Evolutionary conservation across 2,113 vertebrate species (phyloP).

Genomic region (Pontoporia blainvillei): DNA sequence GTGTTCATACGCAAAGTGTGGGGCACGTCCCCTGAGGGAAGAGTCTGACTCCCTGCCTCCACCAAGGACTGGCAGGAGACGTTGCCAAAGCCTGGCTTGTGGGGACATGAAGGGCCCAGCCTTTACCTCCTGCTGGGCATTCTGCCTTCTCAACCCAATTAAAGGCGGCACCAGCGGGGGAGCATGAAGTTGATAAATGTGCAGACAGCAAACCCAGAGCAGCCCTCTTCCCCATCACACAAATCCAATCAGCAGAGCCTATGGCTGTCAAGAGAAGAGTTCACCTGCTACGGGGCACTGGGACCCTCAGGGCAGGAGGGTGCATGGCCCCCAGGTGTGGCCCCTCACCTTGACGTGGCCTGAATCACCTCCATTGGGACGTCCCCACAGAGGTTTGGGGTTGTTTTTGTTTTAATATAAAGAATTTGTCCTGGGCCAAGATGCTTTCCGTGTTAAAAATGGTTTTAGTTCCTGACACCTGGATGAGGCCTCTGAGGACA

Average conservation of each 20-base stretch:
- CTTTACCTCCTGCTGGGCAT: accelerated
- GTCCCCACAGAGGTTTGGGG: background rate
- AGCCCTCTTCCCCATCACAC: background rate
- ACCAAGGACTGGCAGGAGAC: background rate
- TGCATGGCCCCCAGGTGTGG: no score
- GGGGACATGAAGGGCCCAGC: background rate
- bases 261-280: background rate
- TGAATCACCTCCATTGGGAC: background rate
- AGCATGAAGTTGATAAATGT: background rate
- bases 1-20: no score
- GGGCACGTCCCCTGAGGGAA: background rate
- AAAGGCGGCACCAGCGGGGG: background rate
- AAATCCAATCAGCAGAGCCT: background rate
- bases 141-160: background rate
- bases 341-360: no score
- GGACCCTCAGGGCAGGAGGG: no score
- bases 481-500: background rate
- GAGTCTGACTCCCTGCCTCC: background rate
- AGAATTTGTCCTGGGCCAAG: background rate
- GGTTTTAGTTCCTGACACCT: background rate
- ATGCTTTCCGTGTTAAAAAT: background rate
- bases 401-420: background rate
- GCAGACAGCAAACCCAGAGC: no score
- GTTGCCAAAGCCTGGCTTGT: background rate
- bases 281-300: accelerated